Evolutionary conservation across 2,888 invertebrate genomes (phyloP).

Genomic region (Drosophila kuntzei): DNA sequence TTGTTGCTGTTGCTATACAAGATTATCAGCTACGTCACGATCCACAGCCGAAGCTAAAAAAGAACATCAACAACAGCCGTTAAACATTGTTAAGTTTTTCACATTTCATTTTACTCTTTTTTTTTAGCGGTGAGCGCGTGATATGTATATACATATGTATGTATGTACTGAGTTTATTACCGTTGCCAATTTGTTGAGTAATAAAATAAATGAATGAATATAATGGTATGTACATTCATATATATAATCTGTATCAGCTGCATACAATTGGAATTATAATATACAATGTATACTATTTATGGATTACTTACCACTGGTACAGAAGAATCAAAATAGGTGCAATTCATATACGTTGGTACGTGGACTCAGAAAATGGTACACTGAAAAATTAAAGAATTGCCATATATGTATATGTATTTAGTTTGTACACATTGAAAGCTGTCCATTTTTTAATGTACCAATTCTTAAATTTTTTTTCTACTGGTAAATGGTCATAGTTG

Average conservation of each 20-base stretch:
- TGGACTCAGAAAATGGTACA: background rate
- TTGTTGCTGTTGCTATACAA: slow-evolving; percentile 50
- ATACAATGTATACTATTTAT: background rate
- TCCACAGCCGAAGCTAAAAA: background rate
- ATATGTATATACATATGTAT: background rate
- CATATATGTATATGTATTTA: too few species aligned
- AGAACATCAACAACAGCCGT: slow-evolving; percentile 7
- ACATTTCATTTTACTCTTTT: slow-evolving; percentile 3
- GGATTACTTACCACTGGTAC: background rate
- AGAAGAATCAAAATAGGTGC: background rate
- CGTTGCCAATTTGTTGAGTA: slow-evolving; percentile 1
- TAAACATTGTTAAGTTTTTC: slow-evolving; percentile 20
- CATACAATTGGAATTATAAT: background rate
- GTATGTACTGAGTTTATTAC: background rate
- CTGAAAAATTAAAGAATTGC: background rate
- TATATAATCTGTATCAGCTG: background rate
- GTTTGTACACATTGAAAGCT: too few species aligned
- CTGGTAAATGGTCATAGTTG: too few species aligned
- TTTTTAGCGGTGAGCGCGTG: slow-evolving; percentile 9
- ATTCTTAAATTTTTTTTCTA: too few species aligned
- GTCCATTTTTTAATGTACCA: too few species aligned
- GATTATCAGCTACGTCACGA: slow-evolving; percentile 28
- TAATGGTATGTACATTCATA: too few species aligned
- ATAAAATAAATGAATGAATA: background rate
- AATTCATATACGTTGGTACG: background rate